Evolutionary conservation across 2,797 vertebrate species (phyloP).

Genomic region (Trichosurus vulpecula): DNA sequence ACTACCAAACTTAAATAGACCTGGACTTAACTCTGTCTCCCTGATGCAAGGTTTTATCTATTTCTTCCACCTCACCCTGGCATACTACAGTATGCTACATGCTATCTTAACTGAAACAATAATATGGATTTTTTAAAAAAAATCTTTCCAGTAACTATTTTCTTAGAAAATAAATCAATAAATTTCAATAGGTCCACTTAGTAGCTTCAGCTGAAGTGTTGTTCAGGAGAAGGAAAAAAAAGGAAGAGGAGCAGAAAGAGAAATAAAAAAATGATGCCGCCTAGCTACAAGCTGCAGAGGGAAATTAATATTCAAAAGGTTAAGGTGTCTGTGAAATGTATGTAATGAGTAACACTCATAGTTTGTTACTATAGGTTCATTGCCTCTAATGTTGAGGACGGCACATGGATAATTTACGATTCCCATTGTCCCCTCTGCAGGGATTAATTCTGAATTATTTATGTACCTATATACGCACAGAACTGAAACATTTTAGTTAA

Average conservation of each 20-base stretch:
- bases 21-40: constrained; percentile 64
- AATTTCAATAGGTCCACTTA: constrained; percentile 72
- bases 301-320: constrained; percentile 97
- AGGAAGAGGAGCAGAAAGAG: constrained; percentile 74
- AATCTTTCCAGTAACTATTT: constrained; percentile 58
- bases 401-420: constrained; percentile 97
- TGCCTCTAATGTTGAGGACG: constrained; percentile 93
- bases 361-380: constrained; percentile 97
- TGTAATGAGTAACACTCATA: constrained; percentile 96
- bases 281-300: constrained; percentile 85
- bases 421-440: constrained; percentile 96
- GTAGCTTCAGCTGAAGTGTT: constrained; percentile 70
- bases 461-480: constrained; percentile 95
- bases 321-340: constrained; percentile 94
- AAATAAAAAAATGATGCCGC: constrained; percentile 81
- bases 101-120: constrained; percentile 73
- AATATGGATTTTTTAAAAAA: constrained; percentile 52
- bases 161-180: constrained; percentile 76
- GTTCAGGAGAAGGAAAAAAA: constrained; percentile 73
- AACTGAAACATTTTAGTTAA: constrained; percentile 99
- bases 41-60: constrained; percentile 59
- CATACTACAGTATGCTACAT: constrained; percentile 45
- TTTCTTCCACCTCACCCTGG: constrained; percentile 54
- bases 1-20: constrained; percentile 49
- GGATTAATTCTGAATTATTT: constrained; percentile 99